Evolutionary conservation across 2,888 invertebrate species (phyloP), one percentile per base, ranked within the genome.

Genomic region (Diplolepis rosae): DNA sequence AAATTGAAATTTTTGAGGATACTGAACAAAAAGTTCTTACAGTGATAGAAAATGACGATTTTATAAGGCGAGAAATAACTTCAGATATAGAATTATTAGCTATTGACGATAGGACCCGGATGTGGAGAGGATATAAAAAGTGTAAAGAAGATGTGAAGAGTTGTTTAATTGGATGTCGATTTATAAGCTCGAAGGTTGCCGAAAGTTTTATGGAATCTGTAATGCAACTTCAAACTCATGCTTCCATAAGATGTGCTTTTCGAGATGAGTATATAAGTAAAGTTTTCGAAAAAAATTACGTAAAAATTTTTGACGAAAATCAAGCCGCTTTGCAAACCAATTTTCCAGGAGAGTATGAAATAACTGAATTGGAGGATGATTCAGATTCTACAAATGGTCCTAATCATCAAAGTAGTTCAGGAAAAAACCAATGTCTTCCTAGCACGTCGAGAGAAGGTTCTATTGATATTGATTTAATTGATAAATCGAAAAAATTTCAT

Each of bases 101-200:
- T 9, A 13, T 56, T 13, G 56, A 56, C 7, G 32, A 56, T 35
- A 32, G 35, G 35, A 35, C 56, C 32, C 22, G 56, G 35, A 56
- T 56, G 56, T 56, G 56, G 56, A 56, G 56, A 22, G 56, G 56
- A 5, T 56, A 56, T 35, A 56, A 56, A 56, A 35, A 56, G 13
- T n/a, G 22, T 22, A 22, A 35, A 2, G 35, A 30, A 28, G 28
- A 13, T n/a, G 35, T 56, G 1, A 15, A 56, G 7, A 56, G 35
- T 24, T 22, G 32, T 13, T 35, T 56, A 6, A 56, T 56, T 35
- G 56, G 56, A 22, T 56, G 56, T 56, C 56, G 56, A 56, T 56
- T 56, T 24, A 56, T 56, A 24, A 56, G 22, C 35, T n/a, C 35
- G 18, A 56, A 35, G 35, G 22, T 56, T n/a, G 35, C 56, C 3